Evolutionary conservation across 2,113 vertebrate species (phyloP), one percentile per base, ranked within the genome.

Genomic region (Zingel zingel): DNA sequence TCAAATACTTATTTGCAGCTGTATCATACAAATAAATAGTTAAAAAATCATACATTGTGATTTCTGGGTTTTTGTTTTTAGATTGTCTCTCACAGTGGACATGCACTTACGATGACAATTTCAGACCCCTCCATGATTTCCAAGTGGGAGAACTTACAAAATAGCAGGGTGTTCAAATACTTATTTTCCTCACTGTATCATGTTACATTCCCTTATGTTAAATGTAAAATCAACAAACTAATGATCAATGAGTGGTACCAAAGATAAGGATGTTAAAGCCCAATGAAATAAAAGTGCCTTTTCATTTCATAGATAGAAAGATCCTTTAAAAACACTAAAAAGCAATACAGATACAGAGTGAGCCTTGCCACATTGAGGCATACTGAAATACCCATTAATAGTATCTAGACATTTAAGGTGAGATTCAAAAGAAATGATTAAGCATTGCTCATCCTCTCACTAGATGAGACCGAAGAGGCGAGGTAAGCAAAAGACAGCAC

Each of bases 401-500:
- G 50, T 21, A 48, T 51, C 12, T 19, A 23, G 69, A 74, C 11
- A 72, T 86, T 64, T 15, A 79, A 78, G 51, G 23, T 67, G 54
- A 62, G 10, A 58, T 73, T 81, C 21, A 74, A 85, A 82, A 61
- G 77, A 77, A 75, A 43, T 33, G 15, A 70, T 23, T 18, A 68
- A 48, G 53, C 47, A 74, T 58, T 76, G 58, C 69, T 87, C 59
- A 73, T 72, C 45, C 47, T 64, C 64, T 82, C 36, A 36, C 25
- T 30, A 16, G 67, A 65, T 53, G 73, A 89, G 21, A 48, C 56
- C 58, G 19, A 43, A 30, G 63, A 86, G 63, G 10, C n/a, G 36
- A 75, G 66, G 15, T 56, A 82, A 72, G 82, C 30, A 72, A 61
- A 43, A 86, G 23, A 79, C 43, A 53, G 70, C 65, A 88, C 87